Base-by-base conservation (phyloP, 1,140 invertebrate genomes). In the Acromyrmex charruanus region DNA sequence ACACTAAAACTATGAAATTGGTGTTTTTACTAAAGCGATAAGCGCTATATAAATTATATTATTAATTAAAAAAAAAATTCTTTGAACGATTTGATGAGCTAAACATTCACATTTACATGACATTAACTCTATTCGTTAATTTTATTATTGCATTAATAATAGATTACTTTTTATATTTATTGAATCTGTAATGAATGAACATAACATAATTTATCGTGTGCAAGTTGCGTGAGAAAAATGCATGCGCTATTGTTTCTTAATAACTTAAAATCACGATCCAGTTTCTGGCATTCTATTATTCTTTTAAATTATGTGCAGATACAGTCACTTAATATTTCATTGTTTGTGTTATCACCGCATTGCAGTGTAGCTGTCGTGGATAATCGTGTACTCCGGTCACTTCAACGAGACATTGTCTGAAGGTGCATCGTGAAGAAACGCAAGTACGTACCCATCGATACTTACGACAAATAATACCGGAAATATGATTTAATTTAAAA, bases 401-500 rank as follows among this genome's bases (percentile, higher is more conserved):
- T 82, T 16, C 12, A 84, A 75, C 55, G 39, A 59, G 28, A 81
- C 31, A 71, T 58, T 81, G 39, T n/a, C 16, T 3, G 51, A 44
- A 3, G 25, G 68, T 82, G 80, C 80, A 25, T 84, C 55, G 28
- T 71, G 80, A 61, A 61, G 9, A 65, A 61, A 61, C 51, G 35
- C 39, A 55, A 44, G 69, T 84, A 84, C 80, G 39, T 75, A 74
- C 69, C 55, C 55, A 35, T 84, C 69, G 39, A 84, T 84, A 84
- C 80, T 84, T 84, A 84, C 80, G 55, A 74, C 55, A 84, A 84
- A 49, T 74, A 74, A 74, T 49, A 72, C 35, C 31, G 49, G 49
- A 81, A 81, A 69, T 74, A 74, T 21, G n/a, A 59, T 61, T 82
- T 16, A 39, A 44, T 84, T 74, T 61, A 51, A 74, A 74, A 61